Conservation (phyloP, 2,113 vertebrate genomes). For the Emydocephalus ijimae region DNA sequence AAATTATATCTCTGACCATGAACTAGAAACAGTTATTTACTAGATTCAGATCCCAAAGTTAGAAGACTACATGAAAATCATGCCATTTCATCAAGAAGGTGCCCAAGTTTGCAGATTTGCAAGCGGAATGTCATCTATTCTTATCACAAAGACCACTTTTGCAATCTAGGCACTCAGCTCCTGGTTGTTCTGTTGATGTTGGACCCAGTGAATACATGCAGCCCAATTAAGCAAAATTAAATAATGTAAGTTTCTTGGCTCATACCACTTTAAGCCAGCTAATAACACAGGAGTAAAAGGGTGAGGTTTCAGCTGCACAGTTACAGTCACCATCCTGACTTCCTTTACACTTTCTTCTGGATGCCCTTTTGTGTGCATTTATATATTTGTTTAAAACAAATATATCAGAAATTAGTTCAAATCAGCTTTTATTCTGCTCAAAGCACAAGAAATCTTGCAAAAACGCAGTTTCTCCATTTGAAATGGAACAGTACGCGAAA, state of each 20-base stretch:
- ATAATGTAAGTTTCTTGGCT: not conserved
- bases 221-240: not conserved
- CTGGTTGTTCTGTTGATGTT: not conserved
- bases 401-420: not conserved
- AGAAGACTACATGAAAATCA: not conserved
- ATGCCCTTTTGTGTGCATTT: not conserved
- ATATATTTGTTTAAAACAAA: not conserved
- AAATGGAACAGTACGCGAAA: not conserved
- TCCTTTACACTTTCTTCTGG: not conserved
- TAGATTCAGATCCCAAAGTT: not conserved
- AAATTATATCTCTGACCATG: conserved; percentile 20
- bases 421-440: not conserved
- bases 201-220: not conserved
- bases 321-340: not conserved
- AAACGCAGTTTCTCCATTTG: not conserved
- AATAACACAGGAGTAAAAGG: not conserved
- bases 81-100: not conserved
- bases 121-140: not conserved
- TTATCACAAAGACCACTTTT: conserved; percentile 12
- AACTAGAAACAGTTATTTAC: not conserved
- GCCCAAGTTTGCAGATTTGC: not conserved
- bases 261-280: not conserved
- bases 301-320: not conserved
- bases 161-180: not conserved
- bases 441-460: not conserved